A percentile compares a stretch with the other conserved stretches of the same genome.
Conservation (phyloP, 2,888 invertebrate species). For the Mechanitis mazaeus region DNA sequence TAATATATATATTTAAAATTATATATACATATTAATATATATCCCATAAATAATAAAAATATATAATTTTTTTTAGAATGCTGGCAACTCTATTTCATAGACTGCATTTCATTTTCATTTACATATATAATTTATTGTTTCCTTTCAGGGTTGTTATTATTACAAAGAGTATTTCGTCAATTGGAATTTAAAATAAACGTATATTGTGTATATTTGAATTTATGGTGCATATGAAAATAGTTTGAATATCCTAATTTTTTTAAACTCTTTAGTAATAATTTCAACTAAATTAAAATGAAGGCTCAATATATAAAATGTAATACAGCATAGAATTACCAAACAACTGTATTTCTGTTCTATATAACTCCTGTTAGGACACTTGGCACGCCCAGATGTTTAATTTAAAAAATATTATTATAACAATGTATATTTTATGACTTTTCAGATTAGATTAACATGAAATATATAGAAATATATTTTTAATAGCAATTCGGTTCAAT, state of each 20-base stretch:
- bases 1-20: too few relatives aligned
- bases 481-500: slow-evolving; percentile 11
- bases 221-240: slow-evolving; percentile 3
- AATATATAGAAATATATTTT: slow-evolving; percentile 7
- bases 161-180: neutral
- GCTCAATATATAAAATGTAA: neutral
- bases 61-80: neutral
- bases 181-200: neutral
- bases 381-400: neutral
- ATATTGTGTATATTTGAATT: slow-evolving; percentile 4
- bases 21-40: too few relatives aligned
- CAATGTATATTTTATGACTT: slow-evolving; percentile 2
- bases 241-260: neutral
- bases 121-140: neutral
- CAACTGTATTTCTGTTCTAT: slow-evolving; percentile 13
- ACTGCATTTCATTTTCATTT: too few relatives aligned
- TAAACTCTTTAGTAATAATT: slow-evolving; percentile 1
- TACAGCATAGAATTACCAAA: slow-evolving; percentile 14
- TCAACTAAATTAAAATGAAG: neutral
- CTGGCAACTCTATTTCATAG: neutral
- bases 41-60: too few relatives aligned
- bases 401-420: slow-evolving; percentile 11
- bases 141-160: neutral
- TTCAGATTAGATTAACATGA: neutral
- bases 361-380: neutral